phyloP scores from a whole-genome alignment of 2,888 invertebrate genomes.

The Caenorhabditis auriculariae region DNA sequence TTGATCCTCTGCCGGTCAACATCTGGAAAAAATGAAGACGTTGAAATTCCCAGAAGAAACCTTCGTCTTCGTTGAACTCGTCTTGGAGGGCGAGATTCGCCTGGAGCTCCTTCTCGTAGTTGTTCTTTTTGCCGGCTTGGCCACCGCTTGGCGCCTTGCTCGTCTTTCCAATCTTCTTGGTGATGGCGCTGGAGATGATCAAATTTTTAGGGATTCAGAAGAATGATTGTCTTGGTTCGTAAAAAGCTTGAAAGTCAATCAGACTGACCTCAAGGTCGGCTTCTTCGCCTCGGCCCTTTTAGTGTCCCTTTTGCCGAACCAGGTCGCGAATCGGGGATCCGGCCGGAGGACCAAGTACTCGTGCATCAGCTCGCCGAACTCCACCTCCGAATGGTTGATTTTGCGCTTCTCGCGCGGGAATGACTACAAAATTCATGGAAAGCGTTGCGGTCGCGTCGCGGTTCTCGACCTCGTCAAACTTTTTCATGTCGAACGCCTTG shows the following conservation, averaged over 20 bases:
- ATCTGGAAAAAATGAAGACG: conserved; percentile 5
- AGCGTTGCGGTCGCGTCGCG: background rate
- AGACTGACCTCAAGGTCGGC: background rate
- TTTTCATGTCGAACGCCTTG: conserved; percentile 20
- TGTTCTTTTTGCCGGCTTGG: conserved; percentile 9
- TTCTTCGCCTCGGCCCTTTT: no score
- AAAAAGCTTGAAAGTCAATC: background rate
- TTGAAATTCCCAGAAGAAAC: conserved; percentile 2
- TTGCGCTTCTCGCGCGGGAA: conserved; percentile 1
- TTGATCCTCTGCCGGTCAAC: conserved; percentile 9
- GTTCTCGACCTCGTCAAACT: conserved; percentile 15
- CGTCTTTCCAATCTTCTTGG: conserved; percentile 5
- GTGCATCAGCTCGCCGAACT: conserved; percentile 24
- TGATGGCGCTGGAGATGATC: no score
- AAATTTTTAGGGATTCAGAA: no score
- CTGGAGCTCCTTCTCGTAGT: conserved; percentile 15
- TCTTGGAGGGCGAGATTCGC: conserved; percentile 11
- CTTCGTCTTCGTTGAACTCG: conserved; percentile 14
- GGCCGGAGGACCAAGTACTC: conserved; percentile 20
- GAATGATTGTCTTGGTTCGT: background rate
- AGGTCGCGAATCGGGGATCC: conserved; percentile 25
- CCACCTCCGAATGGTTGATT: conserved; percentile 3
- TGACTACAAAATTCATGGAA: background rate
- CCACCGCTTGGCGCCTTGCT: conserved; percentile 8
- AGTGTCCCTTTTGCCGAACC: conserved; percentile 27